A percentile compares a stretch with the other conserved stretches of the same genome.
These are phyloP conservation scores for Kobus ellipsiprymnus DNA, from an alignment of 2,113 vertebrate species.

Conservation along the genomic window DNA sequence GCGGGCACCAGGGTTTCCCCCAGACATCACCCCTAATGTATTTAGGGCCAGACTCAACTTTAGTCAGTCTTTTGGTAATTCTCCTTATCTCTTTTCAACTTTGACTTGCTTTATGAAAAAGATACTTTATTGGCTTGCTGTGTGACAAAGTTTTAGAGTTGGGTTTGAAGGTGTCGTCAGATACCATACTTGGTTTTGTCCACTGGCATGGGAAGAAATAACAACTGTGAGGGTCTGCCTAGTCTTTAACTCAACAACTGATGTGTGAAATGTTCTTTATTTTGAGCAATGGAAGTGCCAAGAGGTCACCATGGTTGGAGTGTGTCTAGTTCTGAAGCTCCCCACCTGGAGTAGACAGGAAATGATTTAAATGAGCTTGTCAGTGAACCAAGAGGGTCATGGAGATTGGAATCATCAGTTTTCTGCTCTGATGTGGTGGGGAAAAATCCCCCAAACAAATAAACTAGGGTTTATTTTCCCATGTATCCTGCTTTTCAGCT, in stretches of 20 bases:
- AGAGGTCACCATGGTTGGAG: background rate
- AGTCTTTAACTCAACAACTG: background rate
- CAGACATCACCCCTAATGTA: background rate
- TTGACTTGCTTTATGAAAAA: background rate
- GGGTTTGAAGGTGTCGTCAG: background rate
- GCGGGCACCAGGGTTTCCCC: rapidly evolving
- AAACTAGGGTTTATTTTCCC: background rate
- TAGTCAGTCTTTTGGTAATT: background rate
- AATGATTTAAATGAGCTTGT: background rate
- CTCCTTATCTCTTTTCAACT: background rate
- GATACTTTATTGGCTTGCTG: background rate
- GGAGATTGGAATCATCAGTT: background rate
- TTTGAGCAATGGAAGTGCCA: background rate
- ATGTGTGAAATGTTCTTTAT: background rate
- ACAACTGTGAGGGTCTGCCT: background rate
- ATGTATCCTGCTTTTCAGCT: background rate
- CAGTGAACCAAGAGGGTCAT: background rate
- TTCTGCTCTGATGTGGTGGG: background rate
- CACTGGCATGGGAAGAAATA: background rate
- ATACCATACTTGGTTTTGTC: background rate
- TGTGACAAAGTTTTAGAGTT: background rate
- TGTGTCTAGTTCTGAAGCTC: background rate
- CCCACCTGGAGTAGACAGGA: background rate
- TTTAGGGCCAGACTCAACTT: background rate
- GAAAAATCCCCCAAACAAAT: background rate